Conservation (phyloP, 2,113 vertebrate species). For the Struthidea cinerea region DNA sequence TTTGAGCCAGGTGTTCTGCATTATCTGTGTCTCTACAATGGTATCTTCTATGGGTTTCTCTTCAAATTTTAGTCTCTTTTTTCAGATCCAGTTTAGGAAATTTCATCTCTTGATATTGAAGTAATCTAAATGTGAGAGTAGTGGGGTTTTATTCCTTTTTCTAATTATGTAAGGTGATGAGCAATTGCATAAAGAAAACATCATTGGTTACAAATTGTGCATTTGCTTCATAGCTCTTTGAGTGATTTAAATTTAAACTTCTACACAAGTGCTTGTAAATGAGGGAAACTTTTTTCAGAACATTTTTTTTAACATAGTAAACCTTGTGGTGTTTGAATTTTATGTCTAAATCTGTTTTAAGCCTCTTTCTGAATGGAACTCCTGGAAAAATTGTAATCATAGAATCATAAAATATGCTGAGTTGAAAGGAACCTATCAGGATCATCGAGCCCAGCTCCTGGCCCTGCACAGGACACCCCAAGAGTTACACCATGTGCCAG, state of each 20-base stretch:
- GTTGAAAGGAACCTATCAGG: not conserved
- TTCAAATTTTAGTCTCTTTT: not conserved
- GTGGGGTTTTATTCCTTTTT: not conserved
- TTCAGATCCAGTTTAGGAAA: not conserved
- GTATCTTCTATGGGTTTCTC: not conserved
- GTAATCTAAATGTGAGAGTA: not conserved
- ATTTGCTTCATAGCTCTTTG: not conserved
- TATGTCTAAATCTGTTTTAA: not conserved
- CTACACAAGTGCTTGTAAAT: not conserved
- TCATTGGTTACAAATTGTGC: not conserved
- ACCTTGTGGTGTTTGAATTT: not conserved
- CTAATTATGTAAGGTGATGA: not conserved
- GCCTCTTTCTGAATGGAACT: not conserved
- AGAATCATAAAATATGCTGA: not conserved
- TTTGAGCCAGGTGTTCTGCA: not conserved
- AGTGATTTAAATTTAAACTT: not conserved
- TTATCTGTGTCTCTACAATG: not conserved
- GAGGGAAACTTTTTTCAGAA: not conserved
- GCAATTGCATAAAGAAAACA: not conserved
- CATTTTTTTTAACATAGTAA: not conserved
- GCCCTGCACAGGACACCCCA: not conserved
- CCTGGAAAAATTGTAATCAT: not conserved
- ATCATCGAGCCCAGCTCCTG: not conserved
- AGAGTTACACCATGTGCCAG: fast-evolving
- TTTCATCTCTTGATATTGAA: not conserved